A percentile compares a stretch with the other conserved stretches of the same genome.
phyloP scores from a whole-genome alignment of 2,797 vertebrate genomes.

The Pteropus rufus region DNA sequence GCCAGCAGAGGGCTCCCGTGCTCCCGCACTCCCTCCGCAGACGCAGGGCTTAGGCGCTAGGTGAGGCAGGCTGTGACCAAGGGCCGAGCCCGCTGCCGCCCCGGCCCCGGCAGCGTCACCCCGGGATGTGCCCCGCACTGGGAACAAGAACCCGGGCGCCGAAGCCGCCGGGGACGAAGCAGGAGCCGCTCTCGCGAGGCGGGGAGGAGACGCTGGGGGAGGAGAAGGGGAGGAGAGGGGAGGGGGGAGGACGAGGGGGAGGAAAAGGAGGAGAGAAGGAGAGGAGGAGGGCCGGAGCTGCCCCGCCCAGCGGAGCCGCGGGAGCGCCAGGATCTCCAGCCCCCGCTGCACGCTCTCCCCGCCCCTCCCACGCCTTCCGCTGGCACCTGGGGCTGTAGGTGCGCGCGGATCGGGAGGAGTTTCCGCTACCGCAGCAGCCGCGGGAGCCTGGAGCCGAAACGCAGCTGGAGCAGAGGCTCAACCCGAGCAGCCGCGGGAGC shows the following conservation, averaged over 20 bases:
- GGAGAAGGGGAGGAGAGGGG: neutral
- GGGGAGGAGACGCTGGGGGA: neutral
- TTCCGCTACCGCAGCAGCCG: neutral
- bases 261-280: neutral
- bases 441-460: neutral
- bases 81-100: neutral
- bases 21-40: neutral
- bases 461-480: no score
- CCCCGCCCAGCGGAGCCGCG: neutral
- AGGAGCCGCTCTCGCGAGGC: conserved; percentile 68
- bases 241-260: neutral
- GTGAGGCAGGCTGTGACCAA: neutral
- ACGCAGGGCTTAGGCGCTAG: neutral
- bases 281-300: neutral
- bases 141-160: neutral
- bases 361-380: conserved; percentile 60
- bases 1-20: conserved; percentile 74
- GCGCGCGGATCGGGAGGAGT: conserved; percentile 35
- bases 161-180: neutral
- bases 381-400: conserved; percentile 70
- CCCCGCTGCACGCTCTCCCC: neutral
- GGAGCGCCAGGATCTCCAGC: neutral
- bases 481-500: neutral
- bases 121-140: neutral
- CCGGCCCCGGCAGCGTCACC: neutral